phyloP scores from a whole-genome alignment of 2,888 invertebrate species.

The Plebejus anna region DNA sequence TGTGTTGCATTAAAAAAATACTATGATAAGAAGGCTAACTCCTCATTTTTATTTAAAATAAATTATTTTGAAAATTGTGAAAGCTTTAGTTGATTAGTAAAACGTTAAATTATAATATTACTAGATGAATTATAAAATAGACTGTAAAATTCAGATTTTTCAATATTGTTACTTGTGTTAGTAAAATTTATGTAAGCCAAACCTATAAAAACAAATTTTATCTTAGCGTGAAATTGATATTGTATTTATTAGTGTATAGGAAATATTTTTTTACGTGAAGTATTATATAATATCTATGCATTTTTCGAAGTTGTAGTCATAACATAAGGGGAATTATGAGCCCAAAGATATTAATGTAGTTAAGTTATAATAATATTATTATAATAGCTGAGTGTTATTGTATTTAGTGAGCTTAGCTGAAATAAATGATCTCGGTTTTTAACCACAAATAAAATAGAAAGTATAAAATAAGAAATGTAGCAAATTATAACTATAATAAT shows the following conservation, averaged over 20 bases:
- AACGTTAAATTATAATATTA: no score
- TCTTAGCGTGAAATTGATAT: conserved; percentile 1
- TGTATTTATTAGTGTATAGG: conserved; percentile 10
- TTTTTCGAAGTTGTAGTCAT: background rate
- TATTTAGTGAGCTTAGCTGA: background rate
- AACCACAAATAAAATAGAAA: conserved; percentile 4
- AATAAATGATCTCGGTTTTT: background rate
- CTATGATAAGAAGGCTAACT: no score
- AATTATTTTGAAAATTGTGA: no score
- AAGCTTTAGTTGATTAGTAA: no score
- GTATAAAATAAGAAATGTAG: conserved; percentile 1
- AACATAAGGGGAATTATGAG: background rate
- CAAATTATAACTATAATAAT: background rate
- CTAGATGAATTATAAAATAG: no score
- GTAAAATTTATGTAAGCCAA: background rate
- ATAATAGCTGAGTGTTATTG: background rate
- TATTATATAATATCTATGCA: background rate
- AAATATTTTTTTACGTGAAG: conserved; percentile 22
- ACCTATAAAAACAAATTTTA: background rate
- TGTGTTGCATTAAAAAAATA: no score
- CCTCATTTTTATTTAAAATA: no score
- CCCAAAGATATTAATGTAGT: background rate
- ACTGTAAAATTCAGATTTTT: background rate
- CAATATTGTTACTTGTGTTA: background rate
- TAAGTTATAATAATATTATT: background rate